phyloP scores from a whole-genome alignment of 2,113 vertebrate species.

The Cygnus atratus region DNA sequence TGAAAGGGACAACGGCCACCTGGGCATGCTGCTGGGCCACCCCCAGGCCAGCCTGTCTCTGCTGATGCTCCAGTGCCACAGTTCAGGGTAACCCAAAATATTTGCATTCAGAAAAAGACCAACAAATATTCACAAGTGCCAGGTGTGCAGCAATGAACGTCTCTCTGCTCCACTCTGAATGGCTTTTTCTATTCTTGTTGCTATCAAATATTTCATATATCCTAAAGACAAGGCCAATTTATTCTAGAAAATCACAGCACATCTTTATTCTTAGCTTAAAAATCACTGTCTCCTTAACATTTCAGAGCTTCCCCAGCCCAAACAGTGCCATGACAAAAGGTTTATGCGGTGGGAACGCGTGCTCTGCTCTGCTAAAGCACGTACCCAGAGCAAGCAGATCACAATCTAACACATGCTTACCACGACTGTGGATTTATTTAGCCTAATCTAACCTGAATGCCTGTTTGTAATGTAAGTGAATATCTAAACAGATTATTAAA shows the following conservation, averaged over 20 bases:
- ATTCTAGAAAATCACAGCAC: background rate
- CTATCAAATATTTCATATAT: background rate
- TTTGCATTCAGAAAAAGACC: background rate
- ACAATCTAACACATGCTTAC: background rate
- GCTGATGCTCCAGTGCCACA: too few relatives aligned
- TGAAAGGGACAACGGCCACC: too few relatives aligned
- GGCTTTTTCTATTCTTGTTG: background rate
- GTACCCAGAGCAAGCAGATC: background rate
- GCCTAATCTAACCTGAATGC: conserved; percentile 5
- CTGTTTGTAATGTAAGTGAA: background rate
- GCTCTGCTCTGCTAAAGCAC: background rate
- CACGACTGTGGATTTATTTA: background rate
- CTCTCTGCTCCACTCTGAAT: background rate
- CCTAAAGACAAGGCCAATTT: conserved; percentile 12
- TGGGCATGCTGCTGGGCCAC: background rate
- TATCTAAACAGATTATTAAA: conserved; percentile 34
- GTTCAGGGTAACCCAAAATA: background rate
- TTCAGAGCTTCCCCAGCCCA: background rate
- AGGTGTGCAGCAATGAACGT: background rate
- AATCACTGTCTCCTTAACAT: background rate
- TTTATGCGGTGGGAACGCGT: fast-evolving
- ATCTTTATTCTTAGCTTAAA: background rate
- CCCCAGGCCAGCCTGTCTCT: background rate
- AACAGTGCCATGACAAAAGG: background rate
- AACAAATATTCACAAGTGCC: background rate